Percentiles rank a stretch among this genome's conserved stretches.
Evolutionary conservation across 1,140 invertebrate genomes (phyloP).

Genomic region (Drosophila funebris): DNA sequence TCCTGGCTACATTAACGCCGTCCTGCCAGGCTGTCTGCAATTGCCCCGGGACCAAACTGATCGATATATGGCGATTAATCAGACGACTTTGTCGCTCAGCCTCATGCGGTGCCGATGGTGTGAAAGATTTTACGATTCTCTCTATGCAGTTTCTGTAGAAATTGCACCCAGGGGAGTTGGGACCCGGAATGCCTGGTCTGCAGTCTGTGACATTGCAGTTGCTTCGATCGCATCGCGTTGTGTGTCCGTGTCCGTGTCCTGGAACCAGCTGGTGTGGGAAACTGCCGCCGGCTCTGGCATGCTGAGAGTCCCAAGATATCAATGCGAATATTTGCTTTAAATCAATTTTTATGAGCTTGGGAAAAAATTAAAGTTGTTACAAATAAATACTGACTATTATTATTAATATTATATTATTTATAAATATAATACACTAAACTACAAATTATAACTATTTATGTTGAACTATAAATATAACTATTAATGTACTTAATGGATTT

Average conservation of each 20-base stretch:
- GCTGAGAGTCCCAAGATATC: constrained; percentile 7
- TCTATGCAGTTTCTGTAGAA: constrained; percentile 55
- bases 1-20: constrained; percentile 57
- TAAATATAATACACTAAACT: too few relatives aligned
- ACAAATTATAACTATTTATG: too few relatives aligned
- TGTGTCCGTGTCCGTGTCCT: constrained; percentile 58
- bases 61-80: constrained; percentile 79
- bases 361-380: background rate
- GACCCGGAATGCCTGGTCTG: constrained; percentile 1
- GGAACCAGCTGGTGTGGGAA: constrained; percentile 66
- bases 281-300: constrained; percentile 22
- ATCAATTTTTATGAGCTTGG: background rate
- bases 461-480: too few relatives aligned
- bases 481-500: too few relatives aligned
- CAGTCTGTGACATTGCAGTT: constrained; percentile 29
- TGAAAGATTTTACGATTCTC: constrained; percentile 73
- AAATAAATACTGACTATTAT: too few relatives aligned
- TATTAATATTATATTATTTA: too few relatives aligned
- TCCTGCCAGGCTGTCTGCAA: constrained; percentile 66
- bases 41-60: constrained; percentile 47
- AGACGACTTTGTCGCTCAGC: constrained; percentile 62
- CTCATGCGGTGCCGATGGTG: constrained; percentile 63
- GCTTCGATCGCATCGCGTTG: constrained; percentile 46
- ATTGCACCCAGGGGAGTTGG: constrained; percentile 59
- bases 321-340: constrained; percentile 21